Conservation (phyloP, 2,888 invertebrate genomes). For the Protonemura montana region DNA sequence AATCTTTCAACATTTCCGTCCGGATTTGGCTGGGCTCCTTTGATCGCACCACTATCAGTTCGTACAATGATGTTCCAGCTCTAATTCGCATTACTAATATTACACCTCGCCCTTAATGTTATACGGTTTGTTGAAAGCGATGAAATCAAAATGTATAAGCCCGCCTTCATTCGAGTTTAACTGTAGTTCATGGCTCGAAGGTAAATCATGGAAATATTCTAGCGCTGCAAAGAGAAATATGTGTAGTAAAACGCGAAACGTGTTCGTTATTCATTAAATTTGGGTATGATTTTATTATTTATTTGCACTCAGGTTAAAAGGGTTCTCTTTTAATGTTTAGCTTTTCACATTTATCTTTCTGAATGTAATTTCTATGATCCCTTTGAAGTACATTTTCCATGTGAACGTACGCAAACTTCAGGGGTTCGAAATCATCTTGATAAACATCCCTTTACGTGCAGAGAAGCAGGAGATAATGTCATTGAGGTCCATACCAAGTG, state of each 20-base stretch:
- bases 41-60: background rate
- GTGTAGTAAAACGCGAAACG: background rate
- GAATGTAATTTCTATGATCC: background rate
- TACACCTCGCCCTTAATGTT: background rate
- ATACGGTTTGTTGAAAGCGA: background rate
- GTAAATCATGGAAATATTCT: background rate
- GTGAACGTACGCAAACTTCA: background rate
- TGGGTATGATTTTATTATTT: background rate
- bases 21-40: background rate
- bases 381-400: background rate
- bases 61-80: background rate
- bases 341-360: background rate
- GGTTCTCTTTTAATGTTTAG: background rate
- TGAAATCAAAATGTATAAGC: background rate
- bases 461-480: background rate
- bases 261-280: background rate
- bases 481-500: background rate
- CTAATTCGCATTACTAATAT: background rate
- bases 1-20: constrained; percentile 12
- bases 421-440: background rate
- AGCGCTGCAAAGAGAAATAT: background rate
- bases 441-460: background rate
- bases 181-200: background rate
- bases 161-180: background rate
- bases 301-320: background rate